Evolutionary conservation across 2,797 vertebrate genomes (phyloP), one percentile per base, ranked within the genome.

Genomic region (Dallia pectoralis): DNA sequence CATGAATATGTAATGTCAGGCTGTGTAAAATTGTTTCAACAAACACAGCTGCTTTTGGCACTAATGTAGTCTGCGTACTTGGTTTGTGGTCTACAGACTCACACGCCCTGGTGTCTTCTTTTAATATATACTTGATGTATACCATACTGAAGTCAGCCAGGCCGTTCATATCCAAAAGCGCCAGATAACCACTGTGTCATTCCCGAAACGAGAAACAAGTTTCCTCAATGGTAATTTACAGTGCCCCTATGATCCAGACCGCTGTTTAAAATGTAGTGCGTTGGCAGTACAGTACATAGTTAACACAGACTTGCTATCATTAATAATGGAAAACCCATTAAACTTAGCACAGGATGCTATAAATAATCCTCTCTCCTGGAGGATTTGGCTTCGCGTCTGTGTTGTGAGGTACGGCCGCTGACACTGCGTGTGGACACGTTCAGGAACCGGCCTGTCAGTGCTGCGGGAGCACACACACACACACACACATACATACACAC

Each of bases 321-420:
- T 87, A 89, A 90, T 91, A 88, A 91, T 89, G 73, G 66, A 89
- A 71, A 81, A 87, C 81, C 83, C 78, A 78, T 81, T 81, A 84
- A 91, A 85, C 82, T 88, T 84, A 81, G 84, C 84, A 74, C 80
- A 78, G 82, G 67, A 67, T 59, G 49, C 74, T 85, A 88, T 90
- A 86, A 90, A 92, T 89, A 89, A 90, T 75, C 67, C 70, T 19
- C 1, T 44, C 68, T 83, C 88, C 81, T 77, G 0, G 51, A 68
- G 86, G 86, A 83, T 85, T 82, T 70, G 32, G 76, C 76, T 67
- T 81, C 69, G 77, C 77, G 70, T 63, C 78, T 81, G 77, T 87
- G 80, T 81, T 68, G 22, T 61, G 19, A 44, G 40, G 12, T 5
- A 32, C 22, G 22, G 53, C 25, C 30, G 62, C 62, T 15, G 30